Percentiles rank a stretch among this genome's conserved stretches.
Evolutionary conservation across 2,113 vertebrate genomes (phyloP).

Genomic region (Takifugu flavidus): DNA sequence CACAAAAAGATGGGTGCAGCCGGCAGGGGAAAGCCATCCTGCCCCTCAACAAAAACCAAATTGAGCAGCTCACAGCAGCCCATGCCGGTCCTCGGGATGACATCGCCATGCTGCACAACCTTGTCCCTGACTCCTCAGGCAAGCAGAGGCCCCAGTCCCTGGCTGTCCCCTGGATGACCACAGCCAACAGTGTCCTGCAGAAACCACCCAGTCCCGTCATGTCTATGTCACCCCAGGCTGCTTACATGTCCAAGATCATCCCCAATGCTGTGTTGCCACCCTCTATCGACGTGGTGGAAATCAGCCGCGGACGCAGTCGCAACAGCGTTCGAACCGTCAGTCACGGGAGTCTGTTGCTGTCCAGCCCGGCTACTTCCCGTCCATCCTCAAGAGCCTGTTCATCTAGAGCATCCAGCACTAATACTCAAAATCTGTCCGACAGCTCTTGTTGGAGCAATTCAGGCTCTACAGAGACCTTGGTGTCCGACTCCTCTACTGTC

Average conservation of each 20-base stretch:
- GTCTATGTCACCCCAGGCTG: constrained; percentile 91
- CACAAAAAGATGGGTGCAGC: constrained; percentile 38
- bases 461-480: constrained; percentile 90
- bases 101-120: constrained; percentile 73
- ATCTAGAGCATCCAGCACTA: constrained; percentile 72
- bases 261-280: constrained; percentile 90
- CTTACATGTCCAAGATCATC: constrained; percentile 95
- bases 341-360: constrained; percentile 84
- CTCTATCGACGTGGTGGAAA: constrained; percentile 89
- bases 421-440: constrained; percentile 61
- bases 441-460: constrained; percentile 89
- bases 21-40: constrained; percentile 55
- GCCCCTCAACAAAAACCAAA: constrained; percentile 41
- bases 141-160: constrained; percentile 79
- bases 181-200: constrained; percentile 67
- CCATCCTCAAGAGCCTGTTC: constrained; percentile 72
- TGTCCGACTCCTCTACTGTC: constrained; percentile 92
- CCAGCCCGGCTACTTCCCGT: constrained; percentile 80
- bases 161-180: constrained; percentile 83
- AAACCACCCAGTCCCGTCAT: constrained; percentile 81
- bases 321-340: constrained; percentile 89
- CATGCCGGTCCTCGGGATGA: constrained; percentile 77
- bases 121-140: constrained; percentile 54
- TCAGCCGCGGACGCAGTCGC: constrained; percentile 75
- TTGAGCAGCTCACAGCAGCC: constrained; percentile 70